These are phyloP conservation scores for Sesia bembeciformis DNA, from an alignment of 2,888 invertebrate genomes.

Conservation along the genomic window DNA sequence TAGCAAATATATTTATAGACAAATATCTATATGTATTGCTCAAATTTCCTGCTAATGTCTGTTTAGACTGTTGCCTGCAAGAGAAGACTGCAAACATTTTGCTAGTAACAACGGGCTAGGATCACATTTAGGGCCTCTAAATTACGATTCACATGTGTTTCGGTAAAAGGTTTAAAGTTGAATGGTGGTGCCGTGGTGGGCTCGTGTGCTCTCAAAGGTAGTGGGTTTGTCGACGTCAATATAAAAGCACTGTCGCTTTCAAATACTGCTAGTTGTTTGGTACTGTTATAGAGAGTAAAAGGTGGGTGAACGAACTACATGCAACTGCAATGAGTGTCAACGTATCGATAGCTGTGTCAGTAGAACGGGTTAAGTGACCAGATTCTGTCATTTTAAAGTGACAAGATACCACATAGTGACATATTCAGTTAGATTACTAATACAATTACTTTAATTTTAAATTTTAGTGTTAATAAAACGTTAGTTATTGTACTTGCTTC, in stretches of 20 bases:
- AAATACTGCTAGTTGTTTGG: constrained; percentile 59
- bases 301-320: constrained; percentile 58
- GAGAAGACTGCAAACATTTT: constrained; percentile 8
- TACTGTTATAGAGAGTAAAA: constrained; percentile 59
- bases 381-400: not conserved
- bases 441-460: too few relatives aligned
- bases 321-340: constrained; percentile 25
- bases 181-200: constrained; percentile 22
- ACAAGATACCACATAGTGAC: too few relatives aligned
- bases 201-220: constrained; percentile 45
- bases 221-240: constrained; percentile 61
- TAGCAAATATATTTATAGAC: too few relatives aligned
- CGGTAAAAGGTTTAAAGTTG: constrained; percentile 37
- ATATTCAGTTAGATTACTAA: too few relatives aligned
- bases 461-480: too few relatives aligned
- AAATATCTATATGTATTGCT: constrained; percentile 23
- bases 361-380: not conserved
- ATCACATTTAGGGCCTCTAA: constrained; percentile 8
- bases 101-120: constrained; percentile 5
- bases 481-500: too few relatives aligned
- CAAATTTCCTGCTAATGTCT: constrained; percentile 50
- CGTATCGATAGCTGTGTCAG: constrained; percentile 1
- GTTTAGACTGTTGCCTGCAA: constrained; percentile 23
- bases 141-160: constrained; percentile 18
- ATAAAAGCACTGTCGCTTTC: constrained; percentile 68